Percentiles rank a stretch among this genome's conserved stretches.
phyloP scores from a whole-genome alignment of 2,113 vertebrate species.

The Grus americana region DNA sequence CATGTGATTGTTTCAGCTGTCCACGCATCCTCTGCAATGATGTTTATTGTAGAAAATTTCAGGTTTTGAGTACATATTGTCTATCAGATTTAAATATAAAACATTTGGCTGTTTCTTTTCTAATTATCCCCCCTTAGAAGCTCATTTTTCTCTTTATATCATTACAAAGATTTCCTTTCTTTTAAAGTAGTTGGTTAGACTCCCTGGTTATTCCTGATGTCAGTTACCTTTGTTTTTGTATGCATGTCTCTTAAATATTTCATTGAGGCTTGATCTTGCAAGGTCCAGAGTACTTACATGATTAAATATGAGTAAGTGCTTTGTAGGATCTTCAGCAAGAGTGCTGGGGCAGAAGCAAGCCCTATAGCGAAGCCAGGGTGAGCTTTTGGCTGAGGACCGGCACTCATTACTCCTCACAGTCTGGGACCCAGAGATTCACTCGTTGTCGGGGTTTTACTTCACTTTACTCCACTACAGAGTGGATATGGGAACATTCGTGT shows the following conservation, averaged over 20 bases:
- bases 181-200: not conserved
- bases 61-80: not conserved
- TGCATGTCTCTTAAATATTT: conserved; percentile 33
- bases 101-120: not conserved
- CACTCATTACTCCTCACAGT: not conserved
- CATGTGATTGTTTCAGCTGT: not conserved
- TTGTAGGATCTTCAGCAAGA: not conserved
- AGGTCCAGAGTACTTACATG: not conserved
- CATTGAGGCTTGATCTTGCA: not conserved
- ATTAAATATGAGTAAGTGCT: conserved; percentile 6
- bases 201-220: not conserved
- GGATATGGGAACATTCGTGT: not conserved
- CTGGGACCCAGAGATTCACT: not conserved
- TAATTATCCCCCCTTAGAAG: not conserved
- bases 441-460: not conserved
- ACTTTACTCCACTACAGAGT: not conserved
- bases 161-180: not conserved
- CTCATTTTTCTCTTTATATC: not conserved
- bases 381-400: not conserved
- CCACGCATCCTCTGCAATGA: not conserved
- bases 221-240: not conserved
- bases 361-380: not conserved
- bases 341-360: not conserved
- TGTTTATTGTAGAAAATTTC: not conserved
- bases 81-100: not conserved